Conservation (phyloP, 2,113 vertebrate genomes). For the Hipposideros armiger region DNA sequence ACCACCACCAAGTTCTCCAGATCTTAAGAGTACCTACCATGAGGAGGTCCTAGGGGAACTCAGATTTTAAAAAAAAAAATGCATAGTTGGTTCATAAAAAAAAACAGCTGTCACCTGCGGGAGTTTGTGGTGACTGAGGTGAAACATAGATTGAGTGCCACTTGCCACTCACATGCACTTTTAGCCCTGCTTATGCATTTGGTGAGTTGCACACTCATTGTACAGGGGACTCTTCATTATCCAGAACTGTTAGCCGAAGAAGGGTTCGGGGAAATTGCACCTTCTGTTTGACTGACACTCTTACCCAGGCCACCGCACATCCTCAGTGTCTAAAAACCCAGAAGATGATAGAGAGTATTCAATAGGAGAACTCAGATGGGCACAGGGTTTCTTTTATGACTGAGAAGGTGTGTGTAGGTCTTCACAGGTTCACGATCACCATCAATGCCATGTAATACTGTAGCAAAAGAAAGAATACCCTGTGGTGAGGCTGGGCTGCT, state of each 20-base stretch:
- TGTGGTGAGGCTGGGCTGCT: neutral
- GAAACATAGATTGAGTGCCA: neutral
- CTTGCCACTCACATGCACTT: neutral
- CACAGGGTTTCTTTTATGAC: neutral
- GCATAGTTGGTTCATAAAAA: neutral
- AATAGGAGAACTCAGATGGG: neutral
- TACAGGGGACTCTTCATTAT: neutral
- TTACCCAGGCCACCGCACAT: fast-evolving
- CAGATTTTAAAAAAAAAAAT: neutral
- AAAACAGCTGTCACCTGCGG: neutral
- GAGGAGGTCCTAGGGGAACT: neutral
- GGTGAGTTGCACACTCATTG: too few species aligned
- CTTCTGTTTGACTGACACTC: neutral
- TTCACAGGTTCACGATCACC: neutral
- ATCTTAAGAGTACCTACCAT: neutral
- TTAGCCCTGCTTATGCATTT: neutral
- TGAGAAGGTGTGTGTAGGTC: neutral
- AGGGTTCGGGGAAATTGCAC: neutral
- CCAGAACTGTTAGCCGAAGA: neutral
- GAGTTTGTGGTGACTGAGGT: neutral
- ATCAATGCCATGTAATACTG: too few species aligned
- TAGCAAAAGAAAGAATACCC: neutral
- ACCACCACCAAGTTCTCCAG: neutral
- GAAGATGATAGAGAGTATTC: neutral
- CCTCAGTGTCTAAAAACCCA: neutral